Percentiles rank a stretch among this genome's conserved stretches.
These are phyloP conservation scores for Perca schrenkii DNA, from an alignment of 2,113 vertebrate genomes.

Conservation along the genomic window DNA sequence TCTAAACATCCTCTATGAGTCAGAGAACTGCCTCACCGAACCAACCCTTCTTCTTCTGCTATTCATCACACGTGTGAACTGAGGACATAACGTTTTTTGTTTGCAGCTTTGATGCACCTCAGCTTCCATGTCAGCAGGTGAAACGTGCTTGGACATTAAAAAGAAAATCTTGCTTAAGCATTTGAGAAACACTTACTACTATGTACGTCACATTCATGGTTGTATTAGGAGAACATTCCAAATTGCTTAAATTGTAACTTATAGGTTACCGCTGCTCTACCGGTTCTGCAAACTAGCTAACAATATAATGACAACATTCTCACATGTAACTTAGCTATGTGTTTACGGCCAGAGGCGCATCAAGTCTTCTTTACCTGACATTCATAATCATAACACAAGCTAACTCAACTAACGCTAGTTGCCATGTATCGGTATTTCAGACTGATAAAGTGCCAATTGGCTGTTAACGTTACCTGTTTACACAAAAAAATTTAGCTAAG, in stretches of 20 bases:
- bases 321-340: not conserved
- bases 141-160: not conserved
- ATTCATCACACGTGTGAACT: conserved; percentile 44
- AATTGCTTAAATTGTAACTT: not conserved
- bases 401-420: not conserved
- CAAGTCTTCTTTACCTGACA: not conserved
- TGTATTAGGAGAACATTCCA: not conserved
- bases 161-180: not conserved
- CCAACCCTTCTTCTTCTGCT: conserved; percentile 20
- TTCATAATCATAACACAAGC: not conserved
- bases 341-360: not conserved
- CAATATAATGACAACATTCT: conserved; percentile 28
- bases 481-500: not conserved
- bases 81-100: conserved; percentile 18
- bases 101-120: not conserved
- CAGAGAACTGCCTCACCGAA: conserved; percentile 46
- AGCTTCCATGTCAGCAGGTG: not conserved
- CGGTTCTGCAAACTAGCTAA: not conserved
- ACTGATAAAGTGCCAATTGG: not conserved
- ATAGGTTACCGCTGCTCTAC: not conserved
- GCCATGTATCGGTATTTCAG: not conserved
- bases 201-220: not conserved
- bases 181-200: not conserved
- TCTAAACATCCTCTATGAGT: conserved; percentile 79
- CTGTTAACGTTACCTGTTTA: not conserved